These are phyloP conservation scores for Thymelicus acteon DNA, from an alignment of 2,888 invertebrate genomes.

Conservation along the genomic window DNA sequence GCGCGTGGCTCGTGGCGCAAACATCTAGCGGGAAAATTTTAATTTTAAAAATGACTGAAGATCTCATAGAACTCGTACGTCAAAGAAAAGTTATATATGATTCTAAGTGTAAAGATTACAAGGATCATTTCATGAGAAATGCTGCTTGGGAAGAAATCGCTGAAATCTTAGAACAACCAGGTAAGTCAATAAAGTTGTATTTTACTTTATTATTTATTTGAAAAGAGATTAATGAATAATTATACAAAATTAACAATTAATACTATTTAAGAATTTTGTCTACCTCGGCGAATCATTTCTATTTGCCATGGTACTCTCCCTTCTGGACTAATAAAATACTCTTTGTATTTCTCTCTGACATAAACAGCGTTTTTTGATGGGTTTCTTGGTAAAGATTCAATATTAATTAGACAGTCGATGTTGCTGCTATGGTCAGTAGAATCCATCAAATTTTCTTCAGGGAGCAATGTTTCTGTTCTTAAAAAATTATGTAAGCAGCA, in stretches of 20 bases:
- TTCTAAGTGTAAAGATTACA: constrained; percentile 35
- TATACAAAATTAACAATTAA: neutral
- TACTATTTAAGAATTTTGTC: constrained; percentile 21
- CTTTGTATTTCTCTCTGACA: constrained; percentile 30
- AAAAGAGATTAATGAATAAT: constrained; percentile 25
- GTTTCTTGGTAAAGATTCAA: constrained; percentile 28
- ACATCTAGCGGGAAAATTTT: too few species aligned
- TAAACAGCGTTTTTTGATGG: constrained; percentile 32
- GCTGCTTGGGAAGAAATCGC: constrained; percentile 30
- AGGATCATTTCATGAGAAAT: constrained; percentile 35
- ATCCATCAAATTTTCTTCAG: too few species aligned
- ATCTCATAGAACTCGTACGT: constrained; percentile 16
- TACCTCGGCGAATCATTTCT: constrained; percentile 26
- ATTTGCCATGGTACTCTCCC: constrained; percentile 35
- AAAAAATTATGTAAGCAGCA: constrained; percentile 31
- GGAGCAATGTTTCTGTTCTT: too few species aligned
- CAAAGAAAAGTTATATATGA: constrained; percentile 35
- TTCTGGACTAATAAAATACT: constrained; percentile 33
- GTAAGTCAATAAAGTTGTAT: constrained; percentile 19
- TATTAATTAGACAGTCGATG: constrained; percentile 22
- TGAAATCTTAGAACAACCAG: constrained; percentile 23
- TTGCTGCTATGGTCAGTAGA: neutral
- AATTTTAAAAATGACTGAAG: too few species aligned
- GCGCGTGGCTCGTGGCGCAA: neutral
- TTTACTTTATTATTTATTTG: constrained; percentile 33